These are phyloP conservation scores for Lycodopsis pacificus DNA, from an alignment of 2,797 vertebrate species.

Conservation along the genomic window DNA sequence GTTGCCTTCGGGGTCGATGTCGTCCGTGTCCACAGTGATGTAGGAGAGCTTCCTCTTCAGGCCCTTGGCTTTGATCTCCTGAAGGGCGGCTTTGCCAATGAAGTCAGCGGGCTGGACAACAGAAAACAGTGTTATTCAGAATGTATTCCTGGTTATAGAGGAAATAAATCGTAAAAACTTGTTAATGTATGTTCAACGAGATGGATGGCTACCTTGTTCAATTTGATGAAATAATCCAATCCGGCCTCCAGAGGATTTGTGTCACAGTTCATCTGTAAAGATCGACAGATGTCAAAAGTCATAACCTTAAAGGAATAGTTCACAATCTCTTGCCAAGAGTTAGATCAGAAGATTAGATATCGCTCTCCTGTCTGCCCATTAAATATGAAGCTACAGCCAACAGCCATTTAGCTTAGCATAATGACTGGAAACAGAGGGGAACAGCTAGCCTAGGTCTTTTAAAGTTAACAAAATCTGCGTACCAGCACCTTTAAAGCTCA, in stretches of 20 bases:
- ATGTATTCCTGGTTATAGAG: background rate
- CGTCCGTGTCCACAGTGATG: conserved; percentile 89
- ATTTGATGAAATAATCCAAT: conserved; percentile 94
- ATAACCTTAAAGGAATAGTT: background rate
- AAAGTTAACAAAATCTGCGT: background rate
- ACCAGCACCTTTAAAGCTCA: background rate
- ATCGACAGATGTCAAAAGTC: background rate
- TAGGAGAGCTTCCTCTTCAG: conserved; percentile 91
- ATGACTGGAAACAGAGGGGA: background rate
- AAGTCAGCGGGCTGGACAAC: conserved; percentile 72
- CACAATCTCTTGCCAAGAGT: background rate
- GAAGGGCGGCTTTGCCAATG: conserved; percentile 86
- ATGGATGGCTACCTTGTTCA: conserved; percentile 90
- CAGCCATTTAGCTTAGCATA: background rate
- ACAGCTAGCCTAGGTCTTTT: background rate
- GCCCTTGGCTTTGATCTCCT: conserved; percentile 91
- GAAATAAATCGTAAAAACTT: background rate
- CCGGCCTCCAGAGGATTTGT: conserved; percentile 97
- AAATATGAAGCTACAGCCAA: background rate
- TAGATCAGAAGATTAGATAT: background rate
- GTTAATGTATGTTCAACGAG: background rate
- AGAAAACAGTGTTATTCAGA: conserved; percentile 4
- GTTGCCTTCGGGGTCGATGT: conserved; percentile 96
- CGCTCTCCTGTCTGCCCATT: background rate
- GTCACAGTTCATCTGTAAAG: conserved; percentile 95